These are phyloP conservation scores for Phortica okadai DNA, from an alignment of 2,888 invertebrate species.

Conservation along the genomic window DNA sequence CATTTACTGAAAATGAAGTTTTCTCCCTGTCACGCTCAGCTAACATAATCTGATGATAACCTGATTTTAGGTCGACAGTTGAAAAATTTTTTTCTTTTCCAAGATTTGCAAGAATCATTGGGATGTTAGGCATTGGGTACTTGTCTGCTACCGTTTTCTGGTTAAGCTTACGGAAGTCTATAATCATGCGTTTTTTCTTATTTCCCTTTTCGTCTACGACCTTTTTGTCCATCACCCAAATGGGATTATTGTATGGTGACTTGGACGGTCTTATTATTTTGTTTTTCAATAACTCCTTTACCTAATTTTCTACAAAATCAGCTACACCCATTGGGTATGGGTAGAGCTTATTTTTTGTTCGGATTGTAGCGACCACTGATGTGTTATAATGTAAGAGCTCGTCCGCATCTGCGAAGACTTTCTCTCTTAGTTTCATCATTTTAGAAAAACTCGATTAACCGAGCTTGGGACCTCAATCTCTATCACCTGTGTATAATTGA, in stretches of 20 bases:
- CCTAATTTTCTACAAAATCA: too few species aligned
- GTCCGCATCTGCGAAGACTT: too few species aligned
- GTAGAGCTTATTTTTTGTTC: too few species aligned
- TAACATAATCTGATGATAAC: constrained; percentile 70
- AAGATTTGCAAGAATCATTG: constrained; percentile 70
- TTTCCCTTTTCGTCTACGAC: constrained; percentile 62
- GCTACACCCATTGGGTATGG: too few species aligned
- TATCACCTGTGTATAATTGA: too few species aligned
- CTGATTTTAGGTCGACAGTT: constrained; percentile 69
- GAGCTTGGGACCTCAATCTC: too few species aligned
- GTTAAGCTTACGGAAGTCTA: constrained; percentile 73
- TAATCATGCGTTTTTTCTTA: constrained; percentile 69
- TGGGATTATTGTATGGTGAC: background rate
- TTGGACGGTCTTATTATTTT: too few species aligned
- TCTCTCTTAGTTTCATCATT: too few species aligned
- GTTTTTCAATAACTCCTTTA: too few species aligned
- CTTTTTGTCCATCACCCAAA: constrained; percentile 49
- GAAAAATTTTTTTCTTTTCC: constrained; percentile 70
- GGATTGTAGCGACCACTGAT: too few species aligned
- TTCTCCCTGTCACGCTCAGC: constrained; percentile 55
- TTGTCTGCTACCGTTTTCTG: constrained; percentile 68
- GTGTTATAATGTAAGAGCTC: too few species aligned
- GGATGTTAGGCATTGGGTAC: constrained; percentile 70
- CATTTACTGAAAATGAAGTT: constrained; percentile 70
- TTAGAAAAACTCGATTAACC: too few species aligned